Conservation (phyloP, 2,797 vertebrate species). For the Falco columbarius region DNA sequence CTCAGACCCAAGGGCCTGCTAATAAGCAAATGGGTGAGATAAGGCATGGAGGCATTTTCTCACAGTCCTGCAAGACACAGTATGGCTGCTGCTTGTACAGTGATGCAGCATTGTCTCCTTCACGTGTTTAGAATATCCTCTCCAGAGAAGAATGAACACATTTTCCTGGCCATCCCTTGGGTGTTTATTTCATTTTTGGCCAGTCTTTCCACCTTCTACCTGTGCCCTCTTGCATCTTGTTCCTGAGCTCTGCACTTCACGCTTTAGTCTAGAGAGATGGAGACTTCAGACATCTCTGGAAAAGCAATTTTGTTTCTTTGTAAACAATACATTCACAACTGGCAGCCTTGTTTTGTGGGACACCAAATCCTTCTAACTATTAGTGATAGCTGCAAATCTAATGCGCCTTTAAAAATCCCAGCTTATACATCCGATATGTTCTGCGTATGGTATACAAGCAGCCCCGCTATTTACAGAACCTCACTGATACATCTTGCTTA, state of each 20-base stretch:
- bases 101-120: not conserved
- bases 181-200: not conserved
- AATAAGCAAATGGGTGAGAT: not conserved
- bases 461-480: not conserved
- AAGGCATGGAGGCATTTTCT: not conserved
- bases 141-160: not conserved
- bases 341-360: not conserved
- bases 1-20: not conserved
- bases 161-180: not conserved
- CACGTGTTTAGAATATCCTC: not conserved
- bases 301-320: not conserved
- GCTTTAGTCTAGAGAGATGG: not conserved
- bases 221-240: not conserved
- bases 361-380: not conserved
- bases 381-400: not conserved
- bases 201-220: not conserved
- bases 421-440: not conserved
- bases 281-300: not conserved
- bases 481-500: not conserved
- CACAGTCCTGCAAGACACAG: not conserved
- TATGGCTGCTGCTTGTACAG: not conserved
- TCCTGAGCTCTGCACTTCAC: not conserved
- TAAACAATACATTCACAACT: not conserved
- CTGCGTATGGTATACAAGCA: not conserved
- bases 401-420: not conserved